These are phyloP conservation scores for Coelopa pilipes DNA, from an alignment of 2,888 invertebrate genomes.

Conservation along the genomic window DNA sequence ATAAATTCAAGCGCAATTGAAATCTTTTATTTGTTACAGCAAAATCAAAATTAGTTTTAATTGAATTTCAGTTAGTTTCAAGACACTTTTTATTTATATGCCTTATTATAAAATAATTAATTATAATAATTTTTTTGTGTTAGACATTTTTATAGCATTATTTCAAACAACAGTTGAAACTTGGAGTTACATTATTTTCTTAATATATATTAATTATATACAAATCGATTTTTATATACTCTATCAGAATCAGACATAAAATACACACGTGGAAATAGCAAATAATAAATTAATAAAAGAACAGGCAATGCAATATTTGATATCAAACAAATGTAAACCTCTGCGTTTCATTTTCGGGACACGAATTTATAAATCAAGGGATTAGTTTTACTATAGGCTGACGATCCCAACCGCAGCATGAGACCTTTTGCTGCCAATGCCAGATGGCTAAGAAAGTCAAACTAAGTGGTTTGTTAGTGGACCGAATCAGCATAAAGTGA, in stretches of 20 bases:
- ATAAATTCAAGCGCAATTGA: background rate
- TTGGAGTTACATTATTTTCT: constrained; percentile 29
- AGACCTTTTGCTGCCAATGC: no score
- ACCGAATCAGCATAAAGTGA: no score
- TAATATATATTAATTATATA: constrained; percentile 25
- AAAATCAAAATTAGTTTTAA: constrained; percentile 29
- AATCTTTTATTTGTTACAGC: constrained; percentile 16
- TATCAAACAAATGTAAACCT: constrained; percentile 25
- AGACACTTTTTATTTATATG: background rate
- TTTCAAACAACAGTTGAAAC: background rate
- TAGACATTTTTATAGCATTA: no score
- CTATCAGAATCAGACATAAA: constrained; percentile 21
- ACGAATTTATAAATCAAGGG: no score
- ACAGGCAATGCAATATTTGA: constrained; percentile 41
- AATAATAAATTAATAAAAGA: constrained; percentile 27
- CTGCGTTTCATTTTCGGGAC: no score
- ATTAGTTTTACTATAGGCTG: no score
- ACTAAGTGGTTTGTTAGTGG: no score
- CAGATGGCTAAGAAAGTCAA: no score
- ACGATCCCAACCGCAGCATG: no score
- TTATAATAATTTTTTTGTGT: background rate
- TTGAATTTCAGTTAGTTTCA: constrained; percentile 1
- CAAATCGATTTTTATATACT: constrained; percentile 26
- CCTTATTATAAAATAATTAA: background rate
- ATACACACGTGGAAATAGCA: constrained; percentile 12